Evolutionary conservation across 2,888 invertebrate species (phyloP), one percentile per base, ranked within the genome.

Genomic region (Conops quadrifasciatus): DNA sequence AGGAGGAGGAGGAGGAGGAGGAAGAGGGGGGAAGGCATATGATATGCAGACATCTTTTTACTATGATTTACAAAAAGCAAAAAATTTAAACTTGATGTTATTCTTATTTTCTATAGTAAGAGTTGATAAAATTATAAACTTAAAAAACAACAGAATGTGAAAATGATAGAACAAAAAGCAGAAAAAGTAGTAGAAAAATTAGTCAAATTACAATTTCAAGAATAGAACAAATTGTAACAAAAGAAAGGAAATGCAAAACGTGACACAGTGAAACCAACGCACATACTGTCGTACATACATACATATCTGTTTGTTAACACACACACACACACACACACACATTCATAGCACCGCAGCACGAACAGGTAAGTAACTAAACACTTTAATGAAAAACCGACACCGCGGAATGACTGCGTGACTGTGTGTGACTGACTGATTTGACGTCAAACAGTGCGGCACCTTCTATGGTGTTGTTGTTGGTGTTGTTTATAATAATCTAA

Each of bases 241-340:
- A 51, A 56, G 11, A 56, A 67, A 76, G 75, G 75, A 75, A 73
- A 74, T 73, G 73, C 76, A 74, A 73, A 74, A 72, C 74, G 76
- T 75, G 76, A 74, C 74, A 72, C 4, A 36, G 4, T 4, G 36
- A 36, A 36, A 36, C 9, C 5, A 4, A 36, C 9, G 36, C 36
- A 36, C 9, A 4, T 73, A 74, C 74, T 72, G 74, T 73, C 71
- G 67, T 47, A 47, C 45, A 49, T 24, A 24, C 26, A 24, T 49
- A 53, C 19, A 21, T 53, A 21, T 9, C 9, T 4, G 36, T 36
- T 7, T 36, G 36, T 36, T 36, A 36, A n/a, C n/a, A 69, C 56
- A 60, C 19, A 16, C 53, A 53, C 28, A 30, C 26, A 60, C 3
- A 30, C 60, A 30, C 36, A 60, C 60, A 36, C 28, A 70, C 69